A percentile compares a stretch with the other conserved stretches of the same genome.
Evolutionary conservation across 2,888 invertebrate species (phyloP).

Genomic region (Eupithecia subfuscata): DNA sequence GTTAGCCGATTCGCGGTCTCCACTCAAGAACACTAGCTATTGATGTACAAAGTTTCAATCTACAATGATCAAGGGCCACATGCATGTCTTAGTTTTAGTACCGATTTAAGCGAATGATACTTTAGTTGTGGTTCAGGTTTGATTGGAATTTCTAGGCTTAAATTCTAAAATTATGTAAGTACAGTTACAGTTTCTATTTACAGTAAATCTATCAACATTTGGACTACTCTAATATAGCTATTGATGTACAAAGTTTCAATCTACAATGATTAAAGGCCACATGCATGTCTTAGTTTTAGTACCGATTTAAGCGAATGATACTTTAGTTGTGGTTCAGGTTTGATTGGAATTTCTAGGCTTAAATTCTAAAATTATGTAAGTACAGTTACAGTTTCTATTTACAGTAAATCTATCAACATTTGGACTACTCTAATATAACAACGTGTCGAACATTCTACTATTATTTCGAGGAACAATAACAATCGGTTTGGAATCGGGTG

Average conservation of each 20-base stretch:
- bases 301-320: no score
- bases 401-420: neutral
- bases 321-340: neutral
- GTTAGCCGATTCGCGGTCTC: no score
- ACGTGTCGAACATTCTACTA: neutral
- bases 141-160: neutral
- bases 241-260: no score
- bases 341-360: neutral
- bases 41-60: neutral
- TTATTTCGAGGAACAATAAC: slow-evolving; percentile 8
- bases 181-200: neutral
- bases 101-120: no score
- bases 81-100: no score
- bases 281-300: no score
- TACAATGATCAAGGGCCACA: no score
- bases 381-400: neutral
- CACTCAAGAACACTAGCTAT: neutral
- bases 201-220: neutral
- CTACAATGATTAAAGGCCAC: no score
- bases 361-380: no score
- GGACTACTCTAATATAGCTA: neutral
- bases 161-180: no score
- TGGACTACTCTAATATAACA: neutral
- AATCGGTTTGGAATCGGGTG: slow-evolving; percentile 10
- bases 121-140: neutral